Base-by-base conservation (phyloP, 2,888 invertebrate genomes). In the Chloroclysta siterata region DNA sequence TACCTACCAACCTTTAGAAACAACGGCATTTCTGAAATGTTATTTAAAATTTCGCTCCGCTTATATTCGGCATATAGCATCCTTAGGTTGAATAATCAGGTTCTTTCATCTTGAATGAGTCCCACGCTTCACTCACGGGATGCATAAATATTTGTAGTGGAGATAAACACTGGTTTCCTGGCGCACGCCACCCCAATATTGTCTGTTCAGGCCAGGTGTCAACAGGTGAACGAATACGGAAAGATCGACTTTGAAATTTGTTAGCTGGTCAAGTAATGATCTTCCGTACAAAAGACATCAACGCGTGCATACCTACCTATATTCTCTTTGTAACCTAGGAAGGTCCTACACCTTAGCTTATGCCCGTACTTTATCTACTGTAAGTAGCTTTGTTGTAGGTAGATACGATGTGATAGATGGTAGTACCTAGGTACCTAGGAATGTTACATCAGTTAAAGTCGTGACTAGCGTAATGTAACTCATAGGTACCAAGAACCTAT, bases 131-230 rank as follows among this genome's bases (percentile, higher is more conserved):
- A 79, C 80, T 82, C 86, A 83, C 80, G 83, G 81, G 72, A 81
- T 69, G 79, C 77, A 87, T 83, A 87, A 88, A 88, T 87, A 86
- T 89, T 88, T 88, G 81, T 80, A 75, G 73, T 72, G 67, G 71
- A 80, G 80, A 84, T 85, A 87, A 65, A 65, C 65, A 65, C 81
- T 80, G 79, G 78, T 77, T 74, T 69, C 74, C 72, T 70, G 68
- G 72, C 73, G 71, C 75, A 72, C 74, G 77, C 77, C 74, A 78
- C 81, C 76, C 77, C 70, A 73, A 76, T 68, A 74, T 53, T 57
- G n/a, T 63, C 53, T 56, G 52, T 75, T 70, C 55, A 68, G 60
- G 77, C 87, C 90, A 90, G 89, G 90, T 72, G 73, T 79, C 84
- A 87, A 90, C 91, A 91, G 90, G 91, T 91, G 90, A 64, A 67